Evolutionary conservation across 2,888 invertebrate species (phyloP).

Genomic region (Kuschelorhynchus macadamiae): DNA sequence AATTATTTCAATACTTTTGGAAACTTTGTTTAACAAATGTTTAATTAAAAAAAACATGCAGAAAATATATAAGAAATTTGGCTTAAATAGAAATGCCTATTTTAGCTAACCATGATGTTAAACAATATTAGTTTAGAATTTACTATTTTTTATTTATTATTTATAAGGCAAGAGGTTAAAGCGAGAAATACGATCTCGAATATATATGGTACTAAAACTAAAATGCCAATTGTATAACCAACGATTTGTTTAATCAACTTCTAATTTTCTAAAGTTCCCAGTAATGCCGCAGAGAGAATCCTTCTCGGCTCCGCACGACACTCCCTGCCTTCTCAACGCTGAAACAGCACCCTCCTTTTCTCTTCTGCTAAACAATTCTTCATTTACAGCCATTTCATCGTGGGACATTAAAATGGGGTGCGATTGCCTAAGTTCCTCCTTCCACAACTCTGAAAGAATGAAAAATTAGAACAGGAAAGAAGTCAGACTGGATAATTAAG

Average conservation of each 20-base stretch:
- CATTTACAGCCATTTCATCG: slow-evolving; percentile 79
- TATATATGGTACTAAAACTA: too few relatives aligned
- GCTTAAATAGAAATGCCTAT: too few relatives aligned
- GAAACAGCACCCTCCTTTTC: slow-evolving; percentile 83
- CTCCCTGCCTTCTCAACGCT: slow-evolving; percentile 73
- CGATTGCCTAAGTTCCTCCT: slow-evolving; percentile 75
- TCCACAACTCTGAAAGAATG: slow-evolving; percentile 73
- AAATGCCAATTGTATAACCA: too few relatives aligned
- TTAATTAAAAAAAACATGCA: too few relatives aligned
- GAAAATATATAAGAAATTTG: too few relatives aligned
- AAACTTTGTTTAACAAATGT: too few relatives aligned
- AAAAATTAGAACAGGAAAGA: slow-evolving; percentile 41
- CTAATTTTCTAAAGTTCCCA: slow-evolving; percentile 84
- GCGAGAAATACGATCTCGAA: too few relatives aligned
- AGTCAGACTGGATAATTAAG: slow-evolving; percentile 23
- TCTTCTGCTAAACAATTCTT: slow-evolving; percentile 79
- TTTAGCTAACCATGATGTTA: too few relatives aligned
- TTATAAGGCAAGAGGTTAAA: too few relatives aligned
- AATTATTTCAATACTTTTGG: too few relatives aligned
- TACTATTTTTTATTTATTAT: too few relatives aligned
- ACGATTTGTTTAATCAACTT: slow-evolving; percentile 85
- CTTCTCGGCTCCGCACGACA: slow-evolving; percentile 75
- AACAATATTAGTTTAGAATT: too few relatives aligned
- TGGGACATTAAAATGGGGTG: slow-evolving; percentile 76
- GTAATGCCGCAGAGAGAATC: slow-evolving; percentile 80